Base-by-base conservation (phyloP, 2,113 vertebrate species). In the Plestiodon gilberti region DNA sequence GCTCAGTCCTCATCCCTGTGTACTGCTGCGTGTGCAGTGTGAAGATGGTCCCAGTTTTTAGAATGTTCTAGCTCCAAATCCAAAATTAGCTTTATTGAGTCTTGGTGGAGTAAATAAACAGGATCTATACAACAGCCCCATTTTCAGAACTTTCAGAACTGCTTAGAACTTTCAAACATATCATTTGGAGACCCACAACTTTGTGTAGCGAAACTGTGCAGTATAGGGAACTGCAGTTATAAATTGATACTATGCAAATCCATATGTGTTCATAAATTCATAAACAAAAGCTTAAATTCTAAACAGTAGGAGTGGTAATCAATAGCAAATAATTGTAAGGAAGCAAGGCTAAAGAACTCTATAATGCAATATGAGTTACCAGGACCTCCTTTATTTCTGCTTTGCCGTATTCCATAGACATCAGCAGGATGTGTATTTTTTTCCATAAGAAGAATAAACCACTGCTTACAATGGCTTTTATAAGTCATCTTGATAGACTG, bases 401-500 rank as follows among this genome's bases (percentile, higher is more conserved):
- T 35, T 59, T 86, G 38, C 59, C 35, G n/a, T 80, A 86, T 86
- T 81, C 84, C 70, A 74, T 77, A 86, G 40, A 33, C 85, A 81
- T 86, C 85, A 86, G 85, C 85, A 86, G 69, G 70, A 81, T 81
- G 22, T 40, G 61, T 81, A 81, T 64, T 17, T 57, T 17, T 17
- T 17, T 17, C 13, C 11, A 76, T 76, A 40, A 84, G 65, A 76
- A 74, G 78, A 22, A 81, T 74, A 61, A 79, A 71, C 30, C 17
- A 30, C 69, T 86, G 85, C 69, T 5, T 86, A 38, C 69, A 55
- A 64, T 55, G 40, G 78, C 40, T 86, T 86, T 22, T 30, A 52
- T 61, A 86, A 69, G 85, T 86, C 78, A 86, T 86, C 85, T 86
- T 81, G 85, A 86, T 86, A 81, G 81, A 71, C 11, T 55, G 55